Conservation (phyloP, 2,113 vertebrate species). For the Dipodomys stephensi region DNA sequence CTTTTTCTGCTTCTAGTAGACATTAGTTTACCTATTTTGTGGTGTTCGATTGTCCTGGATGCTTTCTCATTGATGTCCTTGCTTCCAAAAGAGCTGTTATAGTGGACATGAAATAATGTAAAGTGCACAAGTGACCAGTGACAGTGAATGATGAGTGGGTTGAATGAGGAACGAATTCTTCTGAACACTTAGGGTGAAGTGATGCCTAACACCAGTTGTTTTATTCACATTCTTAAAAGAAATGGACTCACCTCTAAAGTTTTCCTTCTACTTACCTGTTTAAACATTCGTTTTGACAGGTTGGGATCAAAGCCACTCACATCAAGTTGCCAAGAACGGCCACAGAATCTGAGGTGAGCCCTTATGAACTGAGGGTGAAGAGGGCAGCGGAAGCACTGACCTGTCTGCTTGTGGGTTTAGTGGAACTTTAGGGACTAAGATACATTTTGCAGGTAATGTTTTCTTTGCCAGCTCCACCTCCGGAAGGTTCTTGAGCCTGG, state of each 20-base stretch:
- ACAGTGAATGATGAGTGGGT: neutral
- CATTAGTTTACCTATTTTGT: neutral
- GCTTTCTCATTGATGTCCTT: neutral
- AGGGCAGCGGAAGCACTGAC: neutral
- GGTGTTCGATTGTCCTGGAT: neutral
- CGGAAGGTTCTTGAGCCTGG: neutral
- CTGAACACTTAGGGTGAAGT: neutral
- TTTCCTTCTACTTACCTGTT: neutral
- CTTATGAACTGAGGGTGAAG: accelerated
- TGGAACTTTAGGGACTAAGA: neutral
- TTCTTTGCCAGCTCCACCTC: neutral
- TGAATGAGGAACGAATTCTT: neutral
- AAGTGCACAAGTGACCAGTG: neutral
- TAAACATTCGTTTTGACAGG: conserved; percentile 86
- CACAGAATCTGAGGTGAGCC: conserved; percentile 94
- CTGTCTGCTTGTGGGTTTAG: neutral
- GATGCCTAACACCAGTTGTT: neutral
- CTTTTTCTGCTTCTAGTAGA: neutral
- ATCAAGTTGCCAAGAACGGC: conserved; percentile 93
- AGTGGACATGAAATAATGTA: neutral
- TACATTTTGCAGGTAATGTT: neutral
- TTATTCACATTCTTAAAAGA: neutral
- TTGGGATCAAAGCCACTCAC: conserved; percentile 96
- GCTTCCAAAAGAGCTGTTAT: conserved; percentile 1
- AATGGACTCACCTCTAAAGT: neutral